A percentile compares a stretch with the other conserved stretches of the same genome.
Conservation (phyloP, 2,888 invertebrate genomes). For the Aphodius sticticus region DNA sequence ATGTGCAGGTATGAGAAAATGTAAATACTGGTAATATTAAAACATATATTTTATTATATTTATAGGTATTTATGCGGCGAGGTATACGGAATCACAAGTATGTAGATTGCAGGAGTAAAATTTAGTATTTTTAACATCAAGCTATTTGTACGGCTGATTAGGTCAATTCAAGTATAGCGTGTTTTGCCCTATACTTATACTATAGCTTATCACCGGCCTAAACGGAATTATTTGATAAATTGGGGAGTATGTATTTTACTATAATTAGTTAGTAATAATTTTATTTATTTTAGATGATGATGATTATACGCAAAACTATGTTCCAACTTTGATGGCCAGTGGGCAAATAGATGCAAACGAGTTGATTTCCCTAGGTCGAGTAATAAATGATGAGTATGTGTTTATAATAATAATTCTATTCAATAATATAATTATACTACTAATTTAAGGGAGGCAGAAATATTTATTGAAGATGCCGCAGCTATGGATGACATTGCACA, state of each 20-base stretch:
- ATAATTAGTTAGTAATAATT: slow-evolving; percentile 27
- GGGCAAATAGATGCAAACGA: neutral
- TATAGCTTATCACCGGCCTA: too few species aligned
- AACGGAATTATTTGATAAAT: slow-evolving; percentile 31
- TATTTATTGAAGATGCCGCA: neutral
- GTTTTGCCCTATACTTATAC: too few species aligned
- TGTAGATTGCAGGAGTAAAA: too few species aligned
- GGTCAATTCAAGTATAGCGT: too few species aligned
- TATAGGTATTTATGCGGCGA: slow-evolving; percentile 11
- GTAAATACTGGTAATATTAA: neutral
- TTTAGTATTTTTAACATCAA: too few species aligned
- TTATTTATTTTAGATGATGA: neutral
- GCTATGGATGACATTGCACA: neutral
- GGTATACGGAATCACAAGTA: slow-evolving; percentile 32
- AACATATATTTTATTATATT: slow-evolving; percentile 9
- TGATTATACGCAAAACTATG: neutral
- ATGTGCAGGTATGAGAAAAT: neutral
- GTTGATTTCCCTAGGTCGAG: neutral
- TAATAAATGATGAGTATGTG: slow-evolving; percentile 4
- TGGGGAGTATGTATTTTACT: slow-evolving; percentile 30
- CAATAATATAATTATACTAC: neutral
- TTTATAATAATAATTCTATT: neutral
- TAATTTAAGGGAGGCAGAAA: neutral
- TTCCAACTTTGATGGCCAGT: neutral
- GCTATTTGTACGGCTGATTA: too few species aligned